Base-by-base conservation (phyloP, 2,113 vertebrate species). In the Morone chrysops region DNA sequence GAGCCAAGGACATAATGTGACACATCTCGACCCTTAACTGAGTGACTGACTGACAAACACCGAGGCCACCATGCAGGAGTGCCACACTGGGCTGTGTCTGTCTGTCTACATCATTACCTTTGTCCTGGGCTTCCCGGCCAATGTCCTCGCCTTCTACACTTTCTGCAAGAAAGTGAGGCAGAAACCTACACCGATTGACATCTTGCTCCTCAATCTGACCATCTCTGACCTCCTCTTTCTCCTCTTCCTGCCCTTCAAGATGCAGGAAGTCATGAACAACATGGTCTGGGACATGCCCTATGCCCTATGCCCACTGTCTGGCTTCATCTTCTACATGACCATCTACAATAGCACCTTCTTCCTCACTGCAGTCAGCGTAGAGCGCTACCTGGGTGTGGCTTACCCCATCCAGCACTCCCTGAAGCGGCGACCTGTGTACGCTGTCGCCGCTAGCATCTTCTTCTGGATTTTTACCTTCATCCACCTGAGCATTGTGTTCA, bases 341-440 rank as follows among this genome's bases (percentile, higher is more conserved):
- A 97, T 97, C 92, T 98, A 98, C 89, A 95, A 95, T 90, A 98
- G 97, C 93, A 96, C 94, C 8, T 95, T 96, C 86, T 96, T 97
- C 74, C 92, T 98, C 81, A 97, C 95, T 0, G 97, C 95, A 0
- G 93, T 98, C 59, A 97, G 97, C n/a, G 90, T 98, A 0, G 97
- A 98, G 82, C 95, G 97, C 38, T 98, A 97, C 71, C 92, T 97
- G 9, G 96, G 97, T 0, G 97, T 97, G 53, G 97, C 96, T 0
- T 97, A 94, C 76, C 97, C 97, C 0, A 96, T 97, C 88, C 93
- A 89, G 59, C 96, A 97, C 91, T 93, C 94, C n/a, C 77, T 96
- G 20, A 91, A 92, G 69, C 94, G 95, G 0, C 80, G 93, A 47
- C 96, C 96, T 0, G 0, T 86, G 0, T 96, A 96, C 0, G 95